A percentile compares a stretch with the other conserved stretches of the same genome.
These are phyloP conservation scores for Onychomys arenicola DNA, from an alignment of 2,797 vertebrate species.

Conservation along the genomic window DNA sequence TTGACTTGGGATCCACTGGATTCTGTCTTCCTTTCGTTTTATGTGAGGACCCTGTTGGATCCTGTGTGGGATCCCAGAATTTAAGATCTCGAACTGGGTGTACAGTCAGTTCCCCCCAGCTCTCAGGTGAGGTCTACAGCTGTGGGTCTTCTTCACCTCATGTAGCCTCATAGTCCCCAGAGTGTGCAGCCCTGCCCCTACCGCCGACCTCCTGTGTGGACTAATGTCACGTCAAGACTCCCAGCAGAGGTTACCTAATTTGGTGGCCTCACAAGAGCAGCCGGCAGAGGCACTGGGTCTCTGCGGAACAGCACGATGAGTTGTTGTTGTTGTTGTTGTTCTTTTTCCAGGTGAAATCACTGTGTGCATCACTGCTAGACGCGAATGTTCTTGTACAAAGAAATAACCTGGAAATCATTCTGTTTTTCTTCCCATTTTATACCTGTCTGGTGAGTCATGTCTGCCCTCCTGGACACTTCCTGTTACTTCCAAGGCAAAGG, in stretches of 20 bases:
- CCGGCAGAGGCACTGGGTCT: rapidly evolving
- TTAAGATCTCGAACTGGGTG: neutral
- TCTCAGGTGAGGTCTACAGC: neutral
- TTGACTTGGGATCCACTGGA: neutral
- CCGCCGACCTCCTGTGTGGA: rapidly evolving
- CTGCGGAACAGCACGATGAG: neutral
- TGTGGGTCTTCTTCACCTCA: rapidly evolving
- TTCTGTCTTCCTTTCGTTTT: neutral
- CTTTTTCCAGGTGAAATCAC: constrained; percentile 91
- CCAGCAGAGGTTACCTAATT: neutral
- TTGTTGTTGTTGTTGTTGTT: neutral
- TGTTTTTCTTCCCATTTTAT: constrained; percentile 96
- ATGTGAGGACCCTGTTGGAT: neutral
- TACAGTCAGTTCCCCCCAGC: neutral
- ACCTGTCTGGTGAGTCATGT: constrained; percentile 91
- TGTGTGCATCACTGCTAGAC: constrained; percentile 94
- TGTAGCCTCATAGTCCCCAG: rapidly evolving
- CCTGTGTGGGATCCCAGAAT: neutral
- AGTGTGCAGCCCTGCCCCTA: rapidly evolving
- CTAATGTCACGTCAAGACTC: rapidly evolving
- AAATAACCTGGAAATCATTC: constrained; percentile 96
- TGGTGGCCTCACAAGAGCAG: neutral
- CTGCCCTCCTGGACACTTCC: neutral
- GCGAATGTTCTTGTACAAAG: constrained; percentile 98
- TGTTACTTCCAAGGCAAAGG: rapidly evolving